phyloP scores from a whole-genome alignment of 2,113 vertebrate species.

The Larimichthys crocea region DNA sequence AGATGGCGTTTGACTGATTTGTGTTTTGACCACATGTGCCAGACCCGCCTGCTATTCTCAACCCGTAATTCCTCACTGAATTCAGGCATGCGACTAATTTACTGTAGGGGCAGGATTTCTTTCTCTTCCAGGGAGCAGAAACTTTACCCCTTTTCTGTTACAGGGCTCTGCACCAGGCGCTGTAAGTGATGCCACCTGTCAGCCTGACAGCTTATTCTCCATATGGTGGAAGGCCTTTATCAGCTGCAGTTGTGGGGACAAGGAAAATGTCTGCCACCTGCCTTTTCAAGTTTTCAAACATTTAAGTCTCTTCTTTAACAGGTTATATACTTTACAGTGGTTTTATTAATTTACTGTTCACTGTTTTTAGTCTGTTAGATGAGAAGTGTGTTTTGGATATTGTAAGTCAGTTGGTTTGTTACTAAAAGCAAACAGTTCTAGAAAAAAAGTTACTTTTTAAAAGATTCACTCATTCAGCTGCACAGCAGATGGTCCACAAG shows the following conservation, averaged over 20 bases:
- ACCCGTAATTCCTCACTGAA: conserved; percentile 74
- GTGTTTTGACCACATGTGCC: conserved; percentile 79
- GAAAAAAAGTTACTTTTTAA: not conserved
- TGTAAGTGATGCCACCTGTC: conserved; percentile 77
- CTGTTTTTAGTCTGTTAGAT: no score
- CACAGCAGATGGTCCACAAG: conserved; percentile 13
- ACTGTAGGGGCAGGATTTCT: conserved; percentile 56
- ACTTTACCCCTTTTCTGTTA: conserved; percentile 47
- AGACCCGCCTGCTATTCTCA: conserved; percentile 79
- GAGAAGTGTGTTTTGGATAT: not conserved
- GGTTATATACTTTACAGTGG: conserved; percentile 1
- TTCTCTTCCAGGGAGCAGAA: conserved; percentile 51
- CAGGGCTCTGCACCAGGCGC: conserved; percentile 31
- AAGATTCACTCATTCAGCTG: not conserved
- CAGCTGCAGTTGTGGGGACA: conserved; percentile 43
- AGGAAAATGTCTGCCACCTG: conserved; percentile 56
- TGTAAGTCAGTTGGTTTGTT: not conserved
- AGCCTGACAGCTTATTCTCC: conserved; percentile 62
- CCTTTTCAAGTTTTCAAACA: conserved; percentile 17
- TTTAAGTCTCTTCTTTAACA: conserved; percentile 9
- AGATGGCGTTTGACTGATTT: conserved; percentile 80
- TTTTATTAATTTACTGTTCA: not conserved
- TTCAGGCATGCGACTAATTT: conserved; percentile 75
- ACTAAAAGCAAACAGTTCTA: not conserved
- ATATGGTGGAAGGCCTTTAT: conserved; percentile 48